These are phyloP conservation scores for Rhadina sibilatrix DNA, from an alignment of 2,113 vertebrate species.

Conservation along the genomic window DNA sequence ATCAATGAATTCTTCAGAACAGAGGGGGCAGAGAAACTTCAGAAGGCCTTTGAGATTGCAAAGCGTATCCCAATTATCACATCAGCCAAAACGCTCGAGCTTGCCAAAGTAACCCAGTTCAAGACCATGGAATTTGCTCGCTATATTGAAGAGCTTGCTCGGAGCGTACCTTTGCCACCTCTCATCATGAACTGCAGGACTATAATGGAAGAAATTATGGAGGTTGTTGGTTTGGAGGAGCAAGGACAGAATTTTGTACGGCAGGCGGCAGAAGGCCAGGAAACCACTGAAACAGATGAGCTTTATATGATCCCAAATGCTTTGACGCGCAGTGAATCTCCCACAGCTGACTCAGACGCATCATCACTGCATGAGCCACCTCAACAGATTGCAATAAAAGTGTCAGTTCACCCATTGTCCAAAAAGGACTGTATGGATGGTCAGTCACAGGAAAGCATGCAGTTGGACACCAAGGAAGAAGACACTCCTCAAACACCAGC, in stretches of 20 bases:
- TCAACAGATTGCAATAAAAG: slow-evolving; percentile 95
- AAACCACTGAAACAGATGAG: slow-evolving; percentile 71
- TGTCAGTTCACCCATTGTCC: slow-evolving; percentile 86
- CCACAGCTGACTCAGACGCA: slow-evolving; percentile 87
- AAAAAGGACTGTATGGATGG: slow-evolving; percentile 73
- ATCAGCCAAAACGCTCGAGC: slow-evolving; percentile 95
- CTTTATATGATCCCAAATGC: slow-evolving; percentile 86
- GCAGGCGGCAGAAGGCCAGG: slow-evolving; percentile 82
- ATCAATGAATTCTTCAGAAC: slow-evolving; percentile 99
- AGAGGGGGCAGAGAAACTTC: slow-evolving; percentile 97
- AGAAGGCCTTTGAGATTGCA: slow-evolving; percentile 98
- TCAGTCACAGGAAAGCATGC: slow-evolving; percentile 66
- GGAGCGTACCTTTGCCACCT: slow-evolving; percentile 94
- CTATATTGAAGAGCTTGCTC: slow-evolving; percentile 96
- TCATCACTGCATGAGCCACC: slow-evolving; percentile 90
- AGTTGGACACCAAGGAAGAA: slow-evolving; percentile 67
- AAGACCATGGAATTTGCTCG: slow-evolving; percentile 99
- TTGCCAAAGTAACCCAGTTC: slow-evolving; percentile 98
- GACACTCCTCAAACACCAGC: slow-evolving; percentile 41
- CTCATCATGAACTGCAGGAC: slow-evolving; percentile 99
- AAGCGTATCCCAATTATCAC: slow-evolving; percentile 99
- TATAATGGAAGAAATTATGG: slow-evolving; percentile 99
- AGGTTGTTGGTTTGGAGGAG: slow-evolving; percentile 94
- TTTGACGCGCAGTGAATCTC: slow-evolving; percentile 84
- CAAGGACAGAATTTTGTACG: slow-evolving; percentile 90